Evolutionary conservation across 2,797 vertebrate genomes (phyloP), one percentile per base, ranked within the genome.

Genomic region (Pseudochirops cupreus): DNA sequence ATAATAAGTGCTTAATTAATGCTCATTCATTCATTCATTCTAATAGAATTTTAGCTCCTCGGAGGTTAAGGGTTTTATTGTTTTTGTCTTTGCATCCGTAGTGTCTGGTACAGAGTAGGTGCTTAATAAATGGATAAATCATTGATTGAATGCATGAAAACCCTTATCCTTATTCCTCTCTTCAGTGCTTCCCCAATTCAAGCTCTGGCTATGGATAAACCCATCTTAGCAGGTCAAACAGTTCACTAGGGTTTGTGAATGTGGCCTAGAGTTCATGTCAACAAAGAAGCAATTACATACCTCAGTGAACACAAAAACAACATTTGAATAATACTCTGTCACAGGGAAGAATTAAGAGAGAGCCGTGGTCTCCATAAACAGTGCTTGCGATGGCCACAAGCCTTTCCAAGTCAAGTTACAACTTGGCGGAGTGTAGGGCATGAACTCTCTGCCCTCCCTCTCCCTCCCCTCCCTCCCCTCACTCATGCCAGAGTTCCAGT

Each of bases 341-440:
- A 90, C 97, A 94, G 97, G 97, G 94, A 90, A 96, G 97, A 93
- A 94, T 96, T 98, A 97, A 95, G 90, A 96, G 96, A 96, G 96
- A 96, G 96, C 82, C 93, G 95, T 87, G 94, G 93, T 0, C 89
- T 95, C 96, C 74, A 97, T 94, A 98, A 98, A 98, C 91, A 96
- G 96, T 93, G 52, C 31, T 92, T 59, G 95, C 95, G 94, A 93
- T 13, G 24, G 97, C 97, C 96, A 94, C 97, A 97, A 95, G 95
- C 87, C 82, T 97, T 97, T 98, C 97, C 94, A 97, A 97, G 95
- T 94, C 94, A 97, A 98, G 96, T 97, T 96, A 98, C 98, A 93
- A 92, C 95, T 98, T 96, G 97, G 95, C 97, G 56, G 5, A 1
- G 50, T 55, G 96, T 97, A 91, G 82, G 13, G 26, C 14, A 52